Evolutionary conservation across 1,140 invertebrate species (phyloP), one percentile per base, ranked within the genome.

Genomic region (Drosophila serrata): DNA sequence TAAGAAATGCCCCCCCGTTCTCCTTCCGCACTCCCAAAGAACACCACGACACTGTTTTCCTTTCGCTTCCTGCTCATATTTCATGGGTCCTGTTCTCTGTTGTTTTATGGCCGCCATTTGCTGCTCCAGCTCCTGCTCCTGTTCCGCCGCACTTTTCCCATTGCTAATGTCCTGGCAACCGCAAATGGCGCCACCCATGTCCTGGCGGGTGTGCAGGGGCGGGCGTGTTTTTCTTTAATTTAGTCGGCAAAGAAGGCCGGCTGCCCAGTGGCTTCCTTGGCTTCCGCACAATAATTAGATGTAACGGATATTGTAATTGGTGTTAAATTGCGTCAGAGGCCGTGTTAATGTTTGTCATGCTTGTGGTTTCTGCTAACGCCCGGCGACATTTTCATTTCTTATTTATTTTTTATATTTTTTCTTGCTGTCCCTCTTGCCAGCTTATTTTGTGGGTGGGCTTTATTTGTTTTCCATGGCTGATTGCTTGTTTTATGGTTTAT

Each of bases 271-370:
- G 84, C 86, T 85, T 81, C 78, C 74, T 81, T 79, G 61, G 57
- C 68, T 84, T 68, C 80, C 68, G 75, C 70, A 82, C 82, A 90
- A 91, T 92, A 92, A 92, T 92, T 92, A 92, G 91, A 91, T 92
- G 91, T 92, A 92, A 92, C 90, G 91, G 91, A 92, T 92, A 92
- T 92, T 92, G 87, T 92, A 92, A 92, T 92, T 92, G 91, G 91
- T 92, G 91, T 92, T 92, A 92, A 92, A 90, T 92, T 91, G 91
- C 77, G 80, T 79, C 74, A 74, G 80, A 75, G 87, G 75, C 81
- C 81, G 81, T 86, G 75, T 82, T 86, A 86, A 82, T 90, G 79
- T 62, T 86, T 82, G 69, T 74, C 68, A 40, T 69, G 64, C 33
- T 46, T n/a, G 72, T 39, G 65, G 62, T 59, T 63, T 59, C 8